These are phyloP conservation scores for Ischnura elegans DNA, from an alignment of 2,888 invertebrate genomes.

Conservation along the genomic window DNA sequence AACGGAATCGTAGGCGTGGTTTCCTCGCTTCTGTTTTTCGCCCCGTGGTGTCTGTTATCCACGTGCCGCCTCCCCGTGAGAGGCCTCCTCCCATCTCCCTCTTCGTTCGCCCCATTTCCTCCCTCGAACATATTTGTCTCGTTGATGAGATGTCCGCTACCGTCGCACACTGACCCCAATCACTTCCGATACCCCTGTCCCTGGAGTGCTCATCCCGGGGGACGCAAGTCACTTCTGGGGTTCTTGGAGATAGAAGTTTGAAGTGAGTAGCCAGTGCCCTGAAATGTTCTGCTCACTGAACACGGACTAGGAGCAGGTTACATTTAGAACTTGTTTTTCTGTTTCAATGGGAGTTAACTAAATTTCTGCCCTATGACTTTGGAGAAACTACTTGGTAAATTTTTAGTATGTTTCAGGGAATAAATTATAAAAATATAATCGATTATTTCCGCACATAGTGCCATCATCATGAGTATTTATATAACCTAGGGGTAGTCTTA, in stretches of 20 bases:
- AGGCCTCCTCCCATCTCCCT: background rate
- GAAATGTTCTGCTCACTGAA: background rate
- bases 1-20: no score
- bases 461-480: no score
- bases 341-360: no score
- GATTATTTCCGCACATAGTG: no score
- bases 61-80: background rate
- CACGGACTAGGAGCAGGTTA: no score
- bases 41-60: background rate
- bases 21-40: background rate
- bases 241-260: background rate
- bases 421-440: no score
- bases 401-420: no score
- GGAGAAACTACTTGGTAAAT: no score
- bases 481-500: no score
- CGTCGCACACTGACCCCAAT: background rate
- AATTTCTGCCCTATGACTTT: no score
- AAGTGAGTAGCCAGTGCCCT: no score
- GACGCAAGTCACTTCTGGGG: background rate
- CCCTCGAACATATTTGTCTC: background rate
- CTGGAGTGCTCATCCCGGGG: background rate
- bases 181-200: background rate
- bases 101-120: background rate
- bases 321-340: no score
- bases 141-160: background rate